Evolutionary conservation across 2,113 vertebrate genomes (phyloP), one percentile per base, ranked within the genome.

Genomic region (Misgurnus mizolepis): DNA sequence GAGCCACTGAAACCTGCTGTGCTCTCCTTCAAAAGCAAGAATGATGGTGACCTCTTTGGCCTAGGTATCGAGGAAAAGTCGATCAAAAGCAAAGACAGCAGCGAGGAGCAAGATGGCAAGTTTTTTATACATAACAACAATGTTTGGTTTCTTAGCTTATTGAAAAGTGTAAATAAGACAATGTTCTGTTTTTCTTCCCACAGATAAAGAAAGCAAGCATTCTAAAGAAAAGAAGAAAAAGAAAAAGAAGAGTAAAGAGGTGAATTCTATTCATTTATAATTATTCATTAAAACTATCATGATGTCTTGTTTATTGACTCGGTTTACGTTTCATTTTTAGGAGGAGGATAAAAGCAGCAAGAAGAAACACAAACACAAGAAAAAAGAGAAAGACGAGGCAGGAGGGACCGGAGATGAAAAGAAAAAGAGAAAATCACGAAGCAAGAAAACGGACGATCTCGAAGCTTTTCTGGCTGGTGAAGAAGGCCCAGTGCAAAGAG

Each of bases 211-310:
- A 53, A 81, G 88, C 83, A 95, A 89, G 62, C 88, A 87, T 6
- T 71, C 92, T 71, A 97, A 96, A 89, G 97, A 97, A 1, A 95
- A 94, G 87, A 95, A 95, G 86, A 97, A 96, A 47, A 98, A 96
- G 89, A 98, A 97, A 92, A 98, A 96, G 85, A 97, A 94, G 79
- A 86, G 79, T 89, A 96, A 94, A 91, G 97, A 98, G 96, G 97
- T 97, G 9, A 85, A 62, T 40, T 4, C 22, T 61, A 55, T 18
- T 71, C 4, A 5, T 6, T 55, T 58, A 40, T 15, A n/a, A 67
- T 22, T 12, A 68, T 55, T 39, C 50, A 9, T 7, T 15, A 34
- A 60, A 45, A 0, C 40, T 56, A 56, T 53, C 0, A 0, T 8
- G 6, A 22, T 39, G 15, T 61, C n/a, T 18, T 53, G 10, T 81